These are phyloP conservation scores for Psilopogon haemacephalus DNA, from an alignment of 2,113 vertebrate species.

Conservation along the genomic window DNA sequence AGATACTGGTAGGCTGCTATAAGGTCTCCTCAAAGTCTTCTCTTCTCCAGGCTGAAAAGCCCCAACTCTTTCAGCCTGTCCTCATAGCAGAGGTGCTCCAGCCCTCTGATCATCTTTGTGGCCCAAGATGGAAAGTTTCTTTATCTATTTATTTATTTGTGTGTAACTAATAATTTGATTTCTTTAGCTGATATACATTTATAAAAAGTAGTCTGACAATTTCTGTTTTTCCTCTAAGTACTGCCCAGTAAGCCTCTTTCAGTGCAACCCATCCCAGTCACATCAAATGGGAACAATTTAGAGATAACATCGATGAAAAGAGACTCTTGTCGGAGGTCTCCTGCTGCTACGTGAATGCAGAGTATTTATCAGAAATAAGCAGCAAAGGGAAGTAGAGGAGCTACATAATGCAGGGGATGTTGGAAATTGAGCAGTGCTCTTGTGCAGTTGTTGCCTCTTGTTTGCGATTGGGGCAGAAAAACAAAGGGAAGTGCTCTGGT, in stretches of 20 bases:
- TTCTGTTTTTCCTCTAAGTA: neutral
- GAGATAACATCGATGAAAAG: neutral
- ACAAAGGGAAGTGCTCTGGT: fast-evolving
- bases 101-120: too few relatives aligned
- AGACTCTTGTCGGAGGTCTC: neutral
- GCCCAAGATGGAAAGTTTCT: neutral
- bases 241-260: neutral
- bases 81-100: too few relatives aligned
- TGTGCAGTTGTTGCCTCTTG: neutral
- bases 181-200: neutral
- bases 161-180: neutral
- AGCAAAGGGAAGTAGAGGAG: neutral
- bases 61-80: too few relatives aligned
- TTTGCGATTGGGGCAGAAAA: neutral
- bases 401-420: neutral
- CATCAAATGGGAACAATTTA: slow-evolving; percentile 28
- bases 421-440: neutral
- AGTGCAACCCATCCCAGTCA: neutral
- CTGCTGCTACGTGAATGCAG: neutral
- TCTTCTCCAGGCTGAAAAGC: too few relatives aligned
- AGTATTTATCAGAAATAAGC: neutral
- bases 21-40: too few relatives aligned
- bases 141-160: too few relatives aligned
- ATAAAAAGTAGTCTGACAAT: neutral
- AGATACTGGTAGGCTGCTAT: too few relatives aligned